Evolutionary conservation across 2,797 vertebrate species (phyloP).

Genomic region (Cynodonichthys magdalenae): DNA sequence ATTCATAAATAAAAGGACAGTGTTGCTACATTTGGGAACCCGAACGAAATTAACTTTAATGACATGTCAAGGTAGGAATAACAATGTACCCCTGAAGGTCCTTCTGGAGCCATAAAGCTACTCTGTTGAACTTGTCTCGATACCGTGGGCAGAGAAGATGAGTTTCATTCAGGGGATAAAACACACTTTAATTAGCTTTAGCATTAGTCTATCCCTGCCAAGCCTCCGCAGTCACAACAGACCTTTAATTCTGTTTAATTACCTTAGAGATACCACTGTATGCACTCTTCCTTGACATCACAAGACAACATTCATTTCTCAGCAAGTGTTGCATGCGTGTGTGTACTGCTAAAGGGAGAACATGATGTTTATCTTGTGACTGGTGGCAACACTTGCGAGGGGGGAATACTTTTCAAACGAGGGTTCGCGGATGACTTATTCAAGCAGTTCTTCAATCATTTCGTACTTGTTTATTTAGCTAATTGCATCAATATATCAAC

Average conservation of each 20-base stretch:
- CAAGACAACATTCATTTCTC: conserved; percentile 63
- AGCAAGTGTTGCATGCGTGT: conserved; percentile 49
- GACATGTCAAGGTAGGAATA: conserved; percentile 40
- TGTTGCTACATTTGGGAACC: conserved; percentile 13
- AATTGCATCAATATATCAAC: conserved; percentile 18
- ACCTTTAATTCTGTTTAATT: conserved; percentile 78
- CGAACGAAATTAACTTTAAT: conserved; percentile 32
- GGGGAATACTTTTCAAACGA: conserved; percentile 26
- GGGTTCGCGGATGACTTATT: conserved; percentile 33
- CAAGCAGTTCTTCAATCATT: conserved; percentile 18
- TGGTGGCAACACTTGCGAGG: conserved; percentile 44
- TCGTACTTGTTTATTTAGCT: conserved; percentile 21
- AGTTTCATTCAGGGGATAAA: conserved; percentile 75
- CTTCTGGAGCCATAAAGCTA: conserved; percentile 42
- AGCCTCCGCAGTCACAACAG: conserved; percentile 68
- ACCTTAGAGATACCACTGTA: conserved; percentile 72
- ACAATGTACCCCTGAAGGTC: conserved; percentile 34
- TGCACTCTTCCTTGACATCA: conserved; percentile 69
- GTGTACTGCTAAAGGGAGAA: conserved; percentile 50
- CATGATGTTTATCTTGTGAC: conserved; percentile 66
- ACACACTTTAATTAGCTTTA: conserved; percentile 78
- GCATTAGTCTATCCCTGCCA: conserved; percentile 71
- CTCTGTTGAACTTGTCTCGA: conserved; percentile 53
- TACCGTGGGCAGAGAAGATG: conserved; percentile 58
- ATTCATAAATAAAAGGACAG: conserved; percentile 16